A percentile compares a stretch with the other conserved stretches of the same genome.
Conservation (phyloP, 2,113 vertebrate species). For the Choloepus hoffmanni region DNA sequence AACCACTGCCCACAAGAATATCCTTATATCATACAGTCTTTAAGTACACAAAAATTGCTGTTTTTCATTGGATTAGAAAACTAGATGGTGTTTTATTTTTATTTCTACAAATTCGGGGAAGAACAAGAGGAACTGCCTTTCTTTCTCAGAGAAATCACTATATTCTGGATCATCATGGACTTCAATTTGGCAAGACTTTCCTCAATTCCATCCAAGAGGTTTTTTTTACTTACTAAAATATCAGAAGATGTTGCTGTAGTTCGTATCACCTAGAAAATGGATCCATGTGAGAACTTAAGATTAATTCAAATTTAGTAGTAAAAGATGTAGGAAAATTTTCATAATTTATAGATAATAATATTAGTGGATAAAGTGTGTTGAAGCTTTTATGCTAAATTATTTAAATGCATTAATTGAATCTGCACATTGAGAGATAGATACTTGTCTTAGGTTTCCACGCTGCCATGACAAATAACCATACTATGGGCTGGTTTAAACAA, state of each 20-base stretch:
- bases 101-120: not conserved
- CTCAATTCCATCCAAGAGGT: not conserved
- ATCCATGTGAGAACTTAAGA: not conserved
- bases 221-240: not conserved
- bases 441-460: not conserved
- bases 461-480: no score
- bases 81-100: not conserved
- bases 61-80: not conserved
- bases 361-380: not conserved
- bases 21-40: not conserved
- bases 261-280: not conserved
- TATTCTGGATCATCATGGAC: not conserved
- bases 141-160: not conserved
- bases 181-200: not conserved
- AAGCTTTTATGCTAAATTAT: not conserved
- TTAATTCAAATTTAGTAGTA: constrained; percentile 24
- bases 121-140: not conserved
- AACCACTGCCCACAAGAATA: not conserved
- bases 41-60: not conserved
- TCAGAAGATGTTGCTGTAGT: not conserved
- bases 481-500: no score
- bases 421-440: not conserved
- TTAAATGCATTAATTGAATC: not conserved
- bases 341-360: constrained; percentile 17
- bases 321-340: not conserved